A percentile compares a stretch with the other conserved stretches of the same genome.
phyloP scores from a whole-genome alignment of 2,797 vertebrate species.

The Sebastes iracundus region DNA sequence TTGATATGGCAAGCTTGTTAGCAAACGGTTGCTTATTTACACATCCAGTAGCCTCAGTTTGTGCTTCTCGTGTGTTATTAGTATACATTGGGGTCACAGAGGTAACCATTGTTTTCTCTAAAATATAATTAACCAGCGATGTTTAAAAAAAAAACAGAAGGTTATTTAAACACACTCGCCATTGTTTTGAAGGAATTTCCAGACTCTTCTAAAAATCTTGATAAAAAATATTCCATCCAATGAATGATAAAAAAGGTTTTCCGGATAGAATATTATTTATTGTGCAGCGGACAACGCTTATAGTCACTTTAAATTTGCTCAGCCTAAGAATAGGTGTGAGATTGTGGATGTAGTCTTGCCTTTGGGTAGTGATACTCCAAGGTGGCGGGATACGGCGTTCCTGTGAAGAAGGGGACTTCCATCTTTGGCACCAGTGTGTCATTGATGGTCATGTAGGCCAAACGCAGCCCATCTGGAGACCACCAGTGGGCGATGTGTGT shows the following conservation, averaged over 20 bases:
- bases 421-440: slow-evolving; percentile 93
- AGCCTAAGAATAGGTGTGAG: neutral
- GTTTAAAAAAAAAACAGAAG: neutral
- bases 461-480: slow-evolving; percentile 94
- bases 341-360: slow-evolving; percentile 76
- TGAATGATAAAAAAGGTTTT: neutral
- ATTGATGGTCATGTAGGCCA: slow-evolving; percentile 95
- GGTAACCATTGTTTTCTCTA: neutral
- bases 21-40: neutral
- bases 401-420: slow-evolving; percentile 94
- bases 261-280: neutral
- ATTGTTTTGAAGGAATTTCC: neutral
- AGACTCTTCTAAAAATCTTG: neutral
- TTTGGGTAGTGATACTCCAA: slow-evolving; percentile 95
- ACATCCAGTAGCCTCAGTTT: neutral
- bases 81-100: neutral
- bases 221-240: neutral
- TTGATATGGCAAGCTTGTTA: neutral
- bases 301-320: neutral
- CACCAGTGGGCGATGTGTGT: slow-evolving; percentile 96
- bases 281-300: accelerated
- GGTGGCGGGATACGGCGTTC: slow-evolving; percentile 86
- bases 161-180: neutral
- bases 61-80: neutral
- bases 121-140: neutral